Evolutionary conservation across 2,113 vertebrate species (phyloP).

Genomic region (Willisornis vidua): DNA sequence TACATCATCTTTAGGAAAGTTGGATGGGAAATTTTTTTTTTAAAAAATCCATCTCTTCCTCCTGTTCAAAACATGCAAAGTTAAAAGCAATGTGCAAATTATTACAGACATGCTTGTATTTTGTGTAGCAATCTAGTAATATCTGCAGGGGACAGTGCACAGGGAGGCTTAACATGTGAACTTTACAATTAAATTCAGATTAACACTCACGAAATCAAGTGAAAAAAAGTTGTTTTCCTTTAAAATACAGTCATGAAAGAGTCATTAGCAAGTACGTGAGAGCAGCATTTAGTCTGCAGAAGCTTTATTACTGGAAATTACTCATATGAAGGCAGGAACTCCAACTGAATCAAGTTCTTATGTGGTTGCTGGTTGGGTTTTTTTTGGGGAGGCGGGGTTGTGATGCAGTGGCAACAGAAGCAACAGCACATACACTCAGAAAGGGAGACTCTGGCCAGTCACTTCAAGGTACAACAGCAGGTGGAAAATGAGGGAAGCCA

Average conservation of each 20-base stretch:
- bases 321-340: not conserved
- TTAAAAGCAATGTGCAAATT: not conserved
- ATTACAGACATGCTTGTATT: not conserved
- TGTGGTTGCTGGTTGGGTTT: not conserved
- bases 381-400: not conserved
- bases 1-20: not conserved
- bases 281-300: not conserved
- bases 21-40: not conserved
- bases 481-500: not conserved
- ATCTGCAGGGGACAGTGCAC: not conserved
- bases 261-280: not conserved
- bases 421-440: not conserved
- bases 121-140: not conserved
- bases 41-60: not conserved
- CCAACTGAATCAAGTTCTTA: not conserved
- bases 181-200: not conserved
- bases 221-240: not conserved
- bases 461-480: not conserved
- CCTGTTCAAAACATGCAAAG: not conserved
- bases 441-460: not conserved
- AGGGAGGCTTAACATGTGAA: not conserved
- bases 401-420: not conserved
- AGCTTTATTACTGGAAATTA: constrained; percentile 5
- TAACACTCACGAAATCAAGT: not conserved
- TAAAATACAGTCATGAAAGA: not conserved